Percentiles rank a stretch among this genome's conserved stretches.
Evolutionary conservation across 2,797 vertebrate species (phyloP).

Genomic region (Threskiornis aethiopicus): DNA sequence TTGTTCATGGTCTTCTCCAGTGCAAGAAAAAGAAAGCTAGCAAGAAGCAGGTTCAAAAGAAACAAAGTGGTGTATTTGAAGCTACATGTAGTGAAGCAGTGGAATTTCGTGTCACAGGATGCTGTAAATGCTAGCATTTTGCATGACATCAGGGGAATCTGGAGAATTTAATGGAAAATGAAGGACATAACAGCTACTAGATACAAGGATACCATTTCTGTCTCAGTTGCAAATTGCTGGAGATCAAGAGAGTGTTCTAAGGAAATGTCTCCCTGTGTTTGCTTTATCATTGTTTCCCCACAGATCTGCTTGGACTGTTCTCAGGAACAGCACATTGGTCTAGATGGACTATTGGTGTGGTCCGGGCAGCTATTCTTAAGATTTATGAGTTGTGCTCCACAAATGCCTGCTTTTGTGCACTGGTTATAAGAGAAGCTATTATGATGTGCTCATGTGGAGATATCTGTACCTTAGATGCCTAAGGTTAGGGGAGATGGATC

Average conservation of each 20-base stretch:
- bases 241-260: not conserved
- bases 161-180: not conserved
- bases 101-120: not conserved
- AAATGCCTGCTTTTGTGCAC: not conserved
- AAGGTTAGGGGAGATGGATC: not conserved
- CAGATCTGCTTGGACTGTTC: not conserved
- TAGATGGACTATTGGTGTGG: not conserved
- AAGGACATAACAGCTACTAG: not conserved
- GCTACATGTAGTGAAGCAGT: not conserved
- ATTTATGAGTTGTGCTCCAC: not conserved
- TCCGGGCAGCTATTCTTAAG: not conserved
- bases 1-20: not conserved
- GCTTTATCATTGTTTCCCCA: not conserved
- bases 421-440: not conserved
- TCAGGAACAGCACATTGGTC: not conserved
- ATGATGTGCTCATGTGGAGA: not conserved
- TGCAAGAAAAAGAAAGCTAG: not conserved
- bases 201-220: not conserved
- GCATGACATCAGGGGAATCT: not conserved
- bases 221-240: too few relatives aligned
- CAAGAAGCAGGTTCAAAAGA: not conserved
- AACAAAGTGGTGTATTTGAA: not conserved
- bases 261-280: not conserved
- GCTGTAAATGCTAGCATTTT: not conserved
- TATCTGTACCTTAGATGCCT: not conserved